Evolutionary conservation across 1,140 invertebrate species (phyloP), one percentile per base, ranked within the genome.

Genomic region (Dinoponera quadriceps): DNA sequence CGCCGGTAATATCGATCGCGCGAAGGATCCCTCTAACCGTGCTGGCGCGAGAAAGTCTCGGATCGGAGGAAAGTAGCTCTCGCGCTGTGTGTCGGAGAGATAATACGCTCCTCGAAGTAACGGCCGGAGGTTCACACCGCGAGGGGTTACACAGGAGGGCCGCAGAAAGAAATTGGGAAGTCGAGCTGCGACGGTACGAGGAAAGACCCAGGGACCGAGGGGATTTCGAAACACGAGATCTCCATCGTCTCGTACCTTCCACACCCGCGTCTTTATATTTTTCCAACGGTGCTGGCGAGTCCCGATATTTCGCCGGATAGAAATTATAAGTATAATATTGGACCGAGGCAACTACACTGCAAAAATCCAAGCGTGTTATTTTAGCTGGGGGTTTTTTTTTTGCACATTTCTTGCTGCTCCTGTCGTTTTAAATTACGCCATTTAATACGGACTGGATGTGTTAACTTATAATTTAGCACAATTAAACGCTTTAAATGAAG

Each of bases 191-290:
- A 33, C 22, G 55, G 33, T 11, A 44, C 49, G 71, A 11, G 22
- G 11, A 44, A 44, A 14, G 25, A 68, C 27, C 71, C 55, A 48
- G 48, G 80, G 68, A 87, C 57, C 27, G 22, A 78, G 83, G 72
- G 69, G 51, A 85, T 83, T 75, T 33, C 68, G 68, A 82, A 86
- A 83, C 85, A 66, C 51, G 72, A 83, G 55, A 60, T 71, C 48
- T 48, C 54, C 73, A 25, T 18, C 33, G 51, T 83, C 38, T 49
- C 29, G 3, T 1, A n/a, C n/a, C 1, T 22, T 57, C 25, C 38
- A 51, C n/a, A 69, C 16, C 13, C 44, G 29, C 49, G 48, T 81
- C 20, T 68, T 27, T 73, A 20, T 62, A 18, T n/a, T 3, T 51
- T 66, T 54, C 44, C 25, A 1, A 29, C 27, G n/a, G 18, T 63